These are phyloP conservation scores for Typhlomys cinereus DNA, from an alignment of 2,113 vertebrate genomes.

Conservation along the genomic window DNA sequence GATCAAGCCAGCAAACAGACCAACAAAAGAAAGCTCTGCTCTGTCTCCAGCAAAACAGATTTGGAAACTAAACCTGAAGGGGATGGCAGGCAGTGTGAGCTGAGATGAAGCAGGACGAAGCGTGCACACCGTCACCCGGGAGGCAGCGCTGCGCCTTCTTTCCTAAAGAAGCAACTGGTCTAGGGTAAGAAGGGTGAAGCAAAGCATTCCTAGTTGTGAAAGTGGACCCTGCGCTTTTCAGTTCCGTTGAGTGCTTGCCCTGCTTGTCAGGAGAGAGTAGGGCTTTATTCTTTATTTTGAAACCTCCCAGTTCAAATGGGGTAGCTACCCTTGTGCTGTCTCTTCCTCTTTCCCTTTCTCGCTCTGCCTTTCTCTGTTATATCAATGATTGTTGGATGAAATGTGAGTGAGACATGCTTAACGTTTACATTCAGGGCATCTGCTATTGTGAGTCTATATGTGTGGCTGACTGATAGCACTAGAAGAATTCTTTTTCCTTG, in stretches of 20 bases:
- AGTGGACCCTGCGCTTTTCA: not conserved
- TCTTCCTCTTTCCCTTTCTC: too few species aligned
- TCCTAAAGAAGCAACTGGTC: not conserved
- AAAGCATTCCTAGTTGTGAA: not conserved
- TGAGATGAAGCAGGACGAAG: fast-evolving
- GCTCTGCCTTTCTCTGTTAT: not conserved
- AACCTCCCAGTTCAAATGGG: not conserved
- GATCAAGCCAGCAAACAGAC: not conserved
- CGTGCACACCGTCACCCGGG: not conserved
- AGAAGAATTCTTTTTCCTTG: not conserved
- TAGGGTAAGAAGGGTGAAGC: not conserved
- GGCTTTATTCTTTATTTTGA: not conserved
- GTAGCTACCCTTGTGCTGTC: too few species aligned
- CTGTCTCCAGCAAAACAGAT: not conserved
- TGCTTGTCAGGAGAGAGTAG: constrained; percentile 18
- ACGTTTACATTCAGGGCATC: not conserved
- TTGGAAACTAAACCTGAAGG: constrained; percentile 57
- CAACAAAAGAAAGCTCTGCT: not conserved
- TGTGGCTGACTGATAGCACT: not conserved
- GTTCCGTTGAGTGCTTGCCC: not conserved
- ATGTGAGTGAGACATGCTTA: not conserved
- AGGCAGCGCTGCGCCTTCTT: not conserved
- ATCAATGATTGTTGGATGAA: not conserved
- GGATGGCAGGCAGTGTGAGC: not conserved
- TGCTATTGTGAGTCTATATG: not conserved